phyloP scores from a whole-genome alignment of 2,888 invertebrate genomes.

The Drosophila diplacantha region DNA sequence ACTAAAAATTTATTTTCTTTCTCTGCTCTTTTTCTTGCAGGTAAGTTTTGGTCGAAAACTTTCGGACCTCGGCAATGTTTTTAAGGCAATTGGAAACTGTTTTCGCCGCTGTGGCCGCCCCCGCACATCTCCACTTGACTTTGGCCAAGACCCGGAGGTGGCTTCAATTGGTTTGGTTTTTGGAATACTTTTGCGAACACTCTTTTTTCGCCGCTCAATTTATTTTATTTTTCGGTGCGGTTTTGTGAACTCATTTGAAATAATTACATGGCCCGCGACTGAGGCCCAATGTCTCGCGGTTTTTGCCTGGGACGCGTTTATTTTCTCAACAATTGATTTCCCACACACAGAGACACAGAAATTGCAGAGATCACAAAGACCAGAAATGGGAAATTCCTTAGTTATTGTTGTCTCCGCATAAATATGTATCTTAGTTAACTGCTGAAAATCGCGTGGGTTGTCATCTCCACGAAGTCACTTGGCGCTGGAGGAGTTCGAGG shows the following conservation, averaged over 20 bases:
- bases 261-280: constrained; percentile 53
- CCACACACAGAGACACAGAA: constrained; percentile 53
- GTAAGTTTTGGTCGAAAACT: constrained; percentile 52
- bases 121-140: constrained; percentile 32
- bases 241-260: constrained; percentile 63
- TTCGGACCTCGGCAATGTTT: constrained; percentile 30
- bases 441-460: constrained; percentile 39
- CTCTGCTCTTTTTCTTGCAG: constrained; percentile 44
- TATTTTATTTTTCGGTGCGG: constrained; percentile 26
- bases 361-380: constrained; percentile 47
- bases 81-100: constrained; percentile 41
- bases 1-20: constrained; percentile 32
- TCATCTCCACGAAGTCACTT: constrained; percentile 1
- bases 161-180: constrained; percentile 25
- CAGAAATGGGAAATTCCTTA: constrained; percentile 66
- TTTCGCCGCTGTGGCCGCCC: constrained; percentile 21
- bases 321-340: constrained; percentile 62
- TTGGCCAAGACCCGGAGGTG: constrained; percentile 36
- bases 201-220: constrained; percentile 7
- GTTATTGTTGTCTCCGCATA: constrained; percentile 33
- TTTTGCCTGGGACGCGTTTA: constrained; percentile 18
- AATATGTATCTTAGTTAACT: constrained; percentile 41
- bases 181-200: constrained; percentile 2
- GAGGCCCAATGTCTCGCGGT: constrained; percentile 30
- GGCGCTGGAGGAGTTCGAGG: constrained; percentile 1